A percentile compares a stretch with the other conserved stretches of the same genome.
Conservation (phyloP, 1,140 invertebrate genomes). For the Drosophila nasuta region DNA sequence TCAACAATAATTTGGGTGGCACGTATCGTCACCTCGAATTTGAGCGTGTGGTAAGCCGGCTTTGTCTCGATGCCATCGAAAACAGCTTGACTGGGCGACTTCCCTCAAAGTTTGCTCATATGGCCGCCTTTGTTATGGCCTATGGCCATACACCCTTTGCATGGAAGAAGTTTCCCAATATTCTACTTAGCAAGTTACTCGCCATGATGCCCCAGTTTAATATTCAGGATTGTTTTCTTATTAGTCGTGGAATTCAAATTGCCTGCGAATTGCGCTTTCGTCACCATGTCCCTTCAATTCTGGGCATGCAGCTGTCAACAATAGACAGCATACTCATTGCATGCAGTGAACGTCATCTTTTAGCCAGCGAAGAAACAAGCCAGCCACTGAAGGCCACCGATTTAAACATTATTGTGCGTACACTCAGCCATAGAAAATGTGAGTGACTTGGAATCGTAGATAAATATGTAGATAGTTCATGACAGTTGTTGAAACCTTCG, state of each 20-base stretch:
- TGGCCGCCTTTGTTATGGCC: conserved; percentile 85
- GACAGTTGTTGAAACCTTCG: too few species aligned
- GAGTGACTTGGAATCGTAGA: conserved; percentile 17
- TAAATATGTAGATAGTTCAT: too few species aligned
- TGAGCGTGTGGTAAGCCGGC: conserved; percentile 84
- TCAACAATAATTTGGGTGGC: conserved; percentile 85
- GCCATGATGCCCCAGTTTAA: conserved; percentile 77
- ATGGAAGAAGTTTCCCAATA: conserved; percentile 74
- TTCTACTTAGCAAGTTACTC: conserved; percentile 74
- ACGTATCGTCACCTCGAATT: conserved; percentile 85
- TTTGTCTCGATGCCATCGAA: conserved; percentile 83
- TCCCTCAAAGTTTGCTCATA: conserved; percentile 81
- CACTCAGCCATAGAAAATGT: conserved; percentile 77
- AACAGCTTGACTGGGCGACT: conserved; percentile 71
- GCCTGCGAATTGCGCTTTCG: conserved; percentile 75
- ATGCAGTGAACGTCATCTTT: conserved; percentile 65
- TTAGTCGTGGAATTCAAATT: conserved; percentile 81
- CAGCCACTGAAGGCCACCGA: conserved; percentile 60
- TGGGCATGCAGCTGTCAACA: conserved; percentile 66
- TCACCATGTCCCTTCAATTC: conserved; percentile 50
- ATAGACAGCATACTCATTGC: conserved; percentile 70
- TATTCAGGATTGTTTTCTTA: conserved; percentile 79
- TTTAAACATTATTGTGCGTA: conserved; percentile 71
- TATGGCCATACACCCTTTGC: conserved; percentile 82
- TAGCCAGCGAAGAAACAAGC: conserved; percentile 19